Evolutionary conservation across 2,888 invertebrate genomes (phyloP), one percentile per base, ranked within the genome.

Genomic region (Zygothrica quintamaculata): DNA sequence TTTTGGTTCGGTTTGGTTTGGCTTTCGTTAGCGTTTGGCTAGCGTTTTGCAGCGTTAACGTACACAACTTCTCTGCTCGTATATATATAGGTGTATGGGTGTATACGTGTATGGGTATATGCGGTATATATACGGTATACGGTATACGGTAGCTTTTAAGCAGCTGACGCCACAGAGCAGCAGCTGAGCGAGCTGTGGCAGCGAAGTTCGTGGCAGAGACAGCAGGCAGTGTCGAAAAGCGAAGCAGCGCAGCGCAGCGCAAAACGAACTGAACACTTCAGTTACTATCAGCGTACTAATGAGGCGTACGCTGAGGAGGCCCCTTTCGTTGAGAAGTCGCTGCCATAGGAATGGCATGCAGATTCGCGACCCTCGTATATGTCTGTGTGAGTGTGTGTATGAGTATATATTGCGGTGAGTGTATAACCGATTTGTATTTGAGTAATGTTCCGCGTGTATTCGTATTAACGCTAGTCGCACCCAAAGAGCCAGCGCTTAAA

Each of bases 201-300:
- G 26, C 13, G 12, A n/a, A 6, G 53, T n/a, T n/a, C n/a, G 53
- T 8, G 26, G 18, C 37, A 4, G 40, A 8, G 44, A 7, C 37
- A 51, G 37, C n/a, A 6, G 7, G 36, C 46, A 26, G 36, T 2
- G 40, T 12, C 43, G 12, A 9, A 1, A 44, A 13, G 18, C 12
- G 11, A 9, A 33, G 33, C 33, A 33, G 18, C 2, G 33, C 40
- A 34, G 40, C 34, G 29, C 12, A 13, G 12, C 9, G 13, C 33
- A 51, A 33, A 46, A 47, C 56, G 72, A 75, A 85, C 79, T 50
- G 75, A 85, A 65, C 84, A 67, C 88, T 75, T 67, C 86, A 65
- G 72, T 77, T 58, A 78, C 84, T 85, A 78, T 78, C 53, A 87
- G 61, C 79, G 67, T 71, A 80, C 87, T 79, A 79, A 79, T 85